Base-by-base conservation (phyloP, 2,797 vertebrate genomes). In the Cossypha dichroa region DNA sequence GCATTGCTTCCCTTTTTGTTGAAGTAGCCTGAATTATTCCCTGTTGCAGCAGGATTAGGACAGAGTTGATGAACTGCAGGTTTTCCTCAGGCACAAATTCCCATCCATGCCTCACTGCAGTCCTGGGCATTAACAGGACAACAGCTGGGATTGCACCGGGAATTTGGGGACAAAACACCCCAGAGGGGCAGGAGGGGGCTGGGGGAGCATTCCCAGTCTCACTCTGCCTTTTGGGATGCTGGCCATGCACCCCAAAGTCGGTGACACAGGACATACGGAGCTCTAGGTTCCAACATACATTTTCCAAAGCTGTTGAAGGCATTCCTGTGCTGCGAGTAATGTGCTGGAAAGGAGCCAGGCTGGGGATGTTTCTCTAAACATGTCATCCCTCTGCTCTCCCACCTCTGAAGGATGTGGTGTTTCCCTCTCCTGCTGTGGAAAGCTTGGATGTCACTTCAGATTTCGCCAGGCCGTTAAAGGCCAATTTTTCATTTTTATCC, bases 331-430 rank as follows among this genome's bases (percentile, higher is more conserved):
- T 1, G 34, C 13, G 36, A 96, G 96, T 89, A 91, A 96, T 9
- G 63, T 0, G 0, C n/a, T 97, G 97, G 97, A 92, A 29, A 16
- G 29, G 55, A 69, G 83, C 96, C 97, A 97, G 91, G 49, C 79
- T 73, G 62, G 73, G 54, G 75, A 95, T 95, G 90, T 56, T 96
- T 94, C 94, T 94, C n/a, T 17, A 48, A 93, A 81, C 88, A 75
- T 81, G 85, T 78, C 52, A 70, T 36, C 76, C 58, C 92, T n/a
- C 89, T 41, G 70, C 66, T 89, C 77, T 69, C 91, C 83, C 52
- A 74, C 90, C 74, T 63, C 94, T 80, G 69, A 52, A 86, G 90
- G 90, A 90, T 80, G 34, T 33, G 85, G 88, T 78, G 82, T 66
- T 94, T 90, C 94, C 94, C 52, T 38, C 69, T 70, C 85, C 67